Evolutionary conservation across 2,113 vertebrate genomes (phyloP).

Genomic region (Phycodurus eques): DNA sequence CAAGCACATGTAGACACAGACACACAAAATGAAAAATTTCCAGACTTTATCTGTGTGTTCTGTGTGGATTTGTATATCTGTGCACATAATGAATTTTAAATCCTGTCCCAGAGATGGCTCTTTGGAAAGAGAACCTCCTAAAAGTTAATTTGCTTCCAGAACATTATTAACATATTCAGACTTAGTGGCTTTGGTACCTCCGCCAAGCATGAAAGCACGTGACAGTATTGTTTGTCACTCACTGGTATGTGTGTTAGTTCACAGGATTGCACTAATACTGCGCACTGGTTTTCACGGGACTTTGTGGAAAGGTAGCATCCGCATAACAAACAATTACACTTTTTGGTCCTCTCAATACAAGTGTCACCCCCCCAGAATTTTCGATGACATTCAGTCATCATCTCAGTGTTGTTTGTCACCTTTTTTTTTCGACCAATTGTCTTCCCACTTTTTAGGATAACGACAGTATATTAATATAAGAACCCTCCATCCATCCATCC

Average conservation of each 20-base stretch:
- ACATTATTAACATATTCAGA: conserved; percentile 62
- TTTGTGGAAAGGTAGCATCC: neutral
- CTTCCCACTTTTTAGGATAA: too few relatives aligned
- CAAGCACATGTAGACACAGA: conserved; percentile 8
- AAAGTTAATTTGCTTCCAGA: conserved; percentile 66
- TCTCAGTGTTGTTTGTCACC: too few relatives aligned
- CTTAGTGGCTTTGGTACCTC: conserved; percentile 62
- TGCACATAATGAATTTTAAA: conserved; percentile 74
- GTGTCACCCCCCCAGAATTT: too few relatives aligned
- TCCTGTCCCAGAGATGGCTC: conserved; percentile 64
- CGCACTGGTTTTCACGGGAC: neutral
- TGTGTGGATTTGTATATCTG: conserved; percentile 65
- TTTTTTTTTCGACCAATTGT: too few relatives aligned
- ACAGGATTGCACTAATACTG: neutral
- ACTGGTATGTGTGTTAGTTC: neutral
- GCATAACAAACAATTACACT: neutral
- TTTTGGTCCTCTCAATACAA: neutral
- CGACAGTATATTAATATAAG: too few relatives aligned
- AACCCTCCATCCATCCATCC: too few relatives aligned
- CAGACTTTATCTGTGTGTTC: conserved; percentile 75
- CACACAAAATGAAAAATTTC: conserved; percentile 41
- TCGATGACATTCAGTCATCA: too few relatives aligned
- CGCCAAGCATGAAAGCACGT: conserved; percentile 27
- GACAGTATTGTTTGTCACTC: neutral
- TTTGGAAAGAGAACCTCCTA: conserved; percentile 56